Percentiles rank a stretch among this genome's conserved stretches.
Conservation (phyloP, 2,113 vertebrate genomes). For the Oceanodroma tethys region DNA sequence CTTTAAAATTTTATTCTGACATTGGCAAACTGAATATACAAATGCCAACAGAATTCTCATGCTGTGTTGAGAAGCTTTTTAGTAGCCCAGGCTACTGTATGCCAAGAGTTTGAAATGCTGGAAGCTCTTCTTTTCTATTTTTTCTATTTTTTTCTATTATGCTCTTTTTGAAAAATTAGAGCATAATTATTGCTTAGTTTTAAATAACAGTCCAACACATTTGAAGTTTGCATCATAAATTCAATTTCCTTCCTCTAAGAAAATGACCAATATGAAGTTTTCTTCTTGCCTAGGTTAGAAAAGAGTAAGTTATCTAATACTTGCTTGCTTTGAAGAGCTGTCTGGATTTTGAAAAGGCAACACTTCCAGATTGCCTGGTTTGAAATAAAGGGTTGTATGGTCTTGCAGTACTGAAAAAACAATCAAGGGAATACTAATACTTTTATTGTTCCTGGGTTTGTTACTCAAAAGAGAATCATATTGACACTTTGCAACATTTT, state of each 20-base stretch:
- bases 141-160: no score
- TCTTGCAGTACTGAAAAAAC: background rate
- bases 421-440: background rate
- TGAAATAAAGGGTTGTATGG: background rate
- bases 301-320: background rate
- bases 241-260: background rate
- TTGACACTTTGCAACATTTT: background rate
- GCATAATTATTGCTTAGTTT: background rate
- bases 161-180: background rate
- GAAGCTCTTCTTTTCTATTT: background rate
- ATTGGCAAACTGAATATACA: background rate
- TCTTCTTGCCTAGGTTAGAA: background rate
- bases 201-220: background rate
- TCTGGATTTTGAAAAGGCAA: background rate
- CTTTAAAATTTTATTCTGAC: constrained; percentile 8
- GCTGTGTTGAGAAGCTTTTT: background rate
- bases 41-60: background rate
- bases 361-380: background rate
- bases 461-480: background rate
- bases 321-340: background rate
- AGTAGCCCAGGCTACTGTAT: background rate
- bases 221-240: background rate
- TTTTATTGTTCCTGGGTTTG: background rate
- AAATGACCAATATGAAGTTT: background rate
- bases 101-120: background rate